Evolutionary conservation across 2,797 vertebrate species (phyloP).

Genomic region (Artibeus jamaicensis): DNA sequence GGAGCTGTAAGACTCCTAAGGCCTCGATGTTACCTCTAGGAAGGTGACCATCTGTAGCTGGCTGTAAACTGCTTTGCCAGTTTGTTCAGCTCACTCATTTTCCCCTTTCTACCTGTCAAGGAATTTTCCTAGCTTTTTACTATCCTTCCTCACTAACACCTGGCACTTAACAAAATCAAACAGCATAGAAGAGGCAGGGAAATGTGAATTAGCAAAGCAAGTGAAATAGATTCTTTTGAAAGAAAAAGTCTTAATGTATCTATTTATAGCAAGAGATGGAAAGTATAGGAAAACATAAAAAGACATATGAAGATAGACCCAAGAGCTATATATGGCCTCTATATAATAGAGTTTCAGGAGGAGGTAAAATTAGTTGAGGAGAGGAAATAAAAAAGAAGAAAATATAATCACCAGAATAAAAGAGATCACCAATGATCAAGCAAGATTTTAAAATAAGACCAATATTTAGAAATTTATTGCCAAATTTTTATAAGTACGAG

Average conservation of each 20-base stretch:
- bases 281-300: neutral
- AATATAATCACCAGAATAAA: neutral
- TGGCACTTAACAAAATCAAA: neutral
- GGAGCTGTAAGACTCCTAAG: too few species aligned
- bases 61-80: too few species aligned
- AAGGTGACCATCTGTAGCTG: too few species aligned
- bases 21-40: too few species aligned
- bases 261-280: neutral
- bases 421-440: neutral
- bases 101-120: too few species aligned
- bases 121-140: too few species aligned
- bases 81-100: too few species aligned
- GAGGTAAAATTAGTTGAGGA: neutral
- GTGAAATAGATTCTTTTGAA: neutral
- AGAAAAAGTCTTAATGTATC: neutral
- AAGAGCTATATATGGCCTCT: neutral
- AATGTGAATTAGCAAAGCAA: neutral
- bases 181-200: neutral
- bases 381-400: neutral
- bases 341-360: neutral
- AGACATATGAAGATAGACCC: neutral
- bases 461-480: neutral
- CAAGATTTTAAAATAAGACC: neutral
- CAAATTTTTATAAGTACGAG: neutral
- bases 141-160: neutral